Conservation (phyloP, 2,113 vertebrate species). For the Heterocephalus glaber region DNA sequence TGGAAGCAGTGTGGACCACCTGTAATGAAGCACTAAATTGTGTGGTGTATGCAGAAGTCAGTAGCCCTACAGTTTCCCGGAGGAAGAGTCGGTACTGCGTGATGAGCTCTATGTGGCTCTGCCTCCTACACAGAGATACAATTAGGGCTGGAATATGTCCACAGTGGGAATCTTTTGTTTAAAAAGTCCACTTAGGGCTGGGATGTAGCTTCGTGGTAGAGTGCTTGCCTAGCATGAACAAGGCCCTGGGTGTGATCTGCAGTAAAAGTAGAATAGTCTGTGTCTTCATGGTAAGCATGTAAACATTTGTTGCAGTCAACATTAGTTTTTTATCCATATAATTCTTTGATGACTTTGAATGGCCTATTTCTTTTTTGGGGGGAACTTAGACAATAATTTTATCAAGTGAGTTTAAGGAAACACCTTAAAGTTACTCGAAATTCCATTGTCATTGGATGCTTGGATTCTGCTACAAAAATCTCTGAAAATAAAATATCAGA, state of each 20-base stretch:
- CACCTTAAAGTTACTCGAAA: background rate
- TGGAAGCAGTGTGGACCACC: background rate
- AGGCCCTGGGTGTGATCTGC: background rate
- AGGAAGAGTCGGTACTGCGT: background rate
- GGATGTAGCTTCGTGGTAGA: background rate
- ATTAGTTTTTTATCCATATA: background rate
- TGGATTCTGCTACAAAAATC: background rate
- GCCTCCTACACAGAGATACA: background rate
- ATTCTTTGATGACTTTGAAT: constrained; percentile 28
- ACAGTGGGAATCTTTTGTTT: background rate
- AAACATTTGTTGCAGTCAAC: background rate
- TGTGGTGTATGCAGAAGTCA: constrained; percentile 15
- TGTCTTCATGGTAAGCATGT: background rate
- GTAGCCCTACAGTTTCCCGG: background rate
- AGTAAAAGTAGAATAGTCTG: background rate
- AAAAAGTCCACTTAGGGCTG: background rate
- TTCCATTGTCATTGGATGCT: background rate
- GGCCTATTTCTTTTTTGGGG: constrained; percentile 1
- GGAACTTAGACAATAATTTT: background rate
- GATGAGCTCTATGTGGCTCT: background rate
- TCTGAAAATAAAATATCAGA: background rate
- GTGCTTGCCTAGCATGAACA: background rate
- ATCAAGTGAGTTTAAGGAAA: background rate
- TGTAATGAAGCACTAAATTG: constrained; percentile 15
- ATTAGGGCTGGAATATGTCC: background rate